A percentile compares a stretch with the other conserved stretches of the same genome.
Evolutionary conservation across 1,140 invertebrate species (phyloP).

Genomic region (Drosophila nasuta): DNA sequence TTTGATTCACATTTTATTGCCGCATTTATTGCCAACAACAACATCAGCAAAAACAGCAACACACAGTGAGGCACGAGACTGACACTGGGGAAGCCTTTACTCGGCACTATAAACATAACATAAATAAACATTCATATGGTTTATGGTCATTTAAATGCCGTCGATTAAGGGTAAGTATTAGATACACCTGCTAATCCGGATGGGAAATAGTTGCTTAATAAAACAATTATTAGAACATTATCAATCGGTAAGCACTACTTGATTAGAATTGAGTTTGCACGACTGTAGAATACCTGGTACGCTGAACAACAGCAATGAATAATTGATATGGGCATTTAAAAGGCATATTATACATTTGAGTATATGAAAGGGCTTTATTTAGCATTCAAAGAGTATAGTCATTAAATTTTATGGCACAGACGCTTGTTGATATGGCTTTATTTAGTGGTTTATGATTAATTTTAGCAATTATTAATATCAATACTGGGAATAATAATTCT

Average conservation of each 20-base stretch:
- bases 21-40: constrained; percentile 28
- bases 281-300: neutral
- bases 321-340: too few species aligned
- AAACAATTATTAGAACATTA: neutral
- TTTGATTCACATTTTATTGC: constrained; percentile 31
- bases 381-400: too few species aligned
- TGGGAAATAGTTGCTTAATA: neutral
- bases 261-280: neutral
- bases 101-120: constrained; percentile 5
- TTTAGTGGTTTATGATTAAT: too few species aligned
- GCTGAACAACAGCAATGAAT: too few species aligned
- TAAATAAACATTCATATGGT: constrained; percentile 5
- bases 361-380: too few species aligned
- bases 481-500: too few species aligned
- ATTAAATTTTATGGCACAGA: too few species aligned
- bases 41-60: constrained; percentile 12
- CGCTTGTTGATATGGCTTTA: too few species aligned
- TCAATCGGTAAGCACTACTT: neutral
- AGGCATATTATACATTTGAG: too few species aligned
- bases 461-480: too few species aligned
- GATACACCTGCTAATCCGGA: neutral
- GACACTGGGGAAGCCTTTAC: constrained; percentile 13
- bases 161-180: constrained; percentile 4
- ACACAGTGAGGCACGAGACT: neutral
- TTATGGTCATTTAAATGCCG: constrained; percentile 9